phyloP scores from a whole-genome alignment of 2,888 invertebrate genomes.

The Acanthococcus lagerstroemiae region DNA sequence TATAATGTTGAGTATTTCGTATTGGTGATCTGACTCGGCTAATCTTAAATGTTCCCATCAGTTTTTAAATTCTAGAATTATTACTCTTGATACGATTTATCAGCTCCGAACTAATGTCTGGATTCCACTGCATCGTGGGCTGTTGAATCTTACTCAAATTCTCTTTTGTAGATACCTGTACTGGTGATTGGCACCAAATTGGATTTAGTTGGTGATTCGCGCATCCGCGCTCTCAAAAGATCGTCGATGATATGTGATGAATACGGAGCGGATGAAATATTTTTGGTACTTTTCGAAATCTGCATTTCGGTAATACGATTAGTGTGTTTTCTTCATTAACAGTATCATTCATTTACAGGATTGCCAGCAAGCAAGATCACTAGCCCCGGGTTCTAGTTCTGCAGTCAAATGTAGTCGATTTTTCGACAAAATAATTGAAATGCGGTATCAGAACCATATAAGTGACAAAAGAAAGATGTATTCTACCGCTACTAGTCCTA shows the following conservation, averaged over 20 bases:
- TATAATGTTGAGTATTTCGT: neutral
- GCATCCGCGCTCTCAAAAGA: slow-evolving; percentile 49
- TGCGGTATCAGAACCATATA: slow-evolving; percentile 40
- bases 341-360: slow-evolving; percentile 44
- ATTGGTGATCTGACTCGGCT: neutral
- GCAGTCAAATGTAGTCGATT: slow-evolving; percentile 87
- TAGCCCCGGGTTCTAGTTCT: slow-evolving; percentile 90
- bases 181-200: slow-evolving; percentile 89
- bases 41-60: too few relatives aligned
- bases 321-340: neutral
- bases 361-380: slow-evolving; percentile 55
- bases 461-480: slow-evolving; percentile 22
- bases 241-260: slow-evolving; percentile 71
- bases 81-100: slow-evolving; percentile 1
- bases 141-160: too few relatives aligned
- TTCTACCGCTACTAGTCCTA: slow-evolving; percentile 2
- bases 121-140: too few relatives aligned
- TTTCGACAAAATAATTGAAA: slow-evolving; percentile 74
- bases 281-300: slow-evolving; percentile 49
- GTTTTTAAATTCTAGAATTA: too few relatives aligned
- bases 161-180: slow-evolving; percentile 66
- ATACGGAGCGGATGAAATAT: slow-evolving; percentile 88
- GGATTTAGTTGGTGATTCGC: slow-evolving; percentile 73
- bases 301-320: neutral
- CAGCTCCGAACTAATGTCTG: slow-evolving; percentile 12